Evolutionary conservation across 2,113 vertebrate species (phyloP).

Genomic region (Cnemophilus loriae): DNA sequence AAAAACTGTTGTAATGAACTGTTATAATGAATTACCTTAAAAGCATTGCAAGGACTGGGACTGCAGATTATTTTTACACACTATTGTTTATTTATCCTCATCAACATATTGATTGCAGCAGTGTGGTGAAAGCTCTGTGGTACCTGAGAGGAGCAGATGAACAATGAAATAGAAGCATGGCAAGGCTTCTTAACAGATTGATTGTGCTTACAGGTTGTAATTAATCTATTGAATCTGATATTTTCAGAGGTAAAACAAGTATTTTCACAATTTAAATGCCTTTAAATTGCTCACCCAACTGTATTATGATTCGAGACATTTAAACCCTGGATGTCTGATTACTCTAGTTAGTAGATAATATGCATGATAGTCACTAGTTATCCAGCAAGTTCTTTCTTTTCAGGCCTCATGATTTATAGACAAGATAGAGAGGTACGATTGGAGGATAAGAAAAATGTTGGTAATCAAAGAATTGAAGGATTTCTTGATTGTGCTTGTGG

Average conservation of each 20-base stretch:
- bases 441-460: background rate
- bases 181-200: background rate
- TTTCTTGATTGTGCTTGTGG: background rate
- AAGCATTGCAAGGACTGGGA: background rate
- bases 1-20: background rate
- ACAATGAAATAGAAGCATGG: background rate
- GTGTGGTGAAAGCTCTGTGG: background rate
- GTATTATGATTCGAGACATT: background rate
- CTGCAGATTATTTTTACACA: background rate
- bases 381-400: background rate
- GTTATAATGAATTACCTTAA: background rate
- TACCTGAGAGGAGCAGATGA: background rate
- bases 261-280: background rate
- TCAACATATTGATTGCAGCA: background rate
- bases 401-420: background rate
- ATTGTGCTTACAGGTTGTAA: background rate
- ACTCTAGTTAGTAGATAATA: background rate
- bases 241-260: background rate
- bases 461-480: background rate
- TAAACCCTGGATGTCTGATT: background rate
- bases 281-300: background rate
- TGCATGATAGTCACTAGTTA: background rate
- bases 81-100: background rate
- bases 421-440: background rate
- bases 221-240: background rate